Conservation (phyloP, 2,797 vertebrate genomes). For the Acropternis orthonyx region DNA sequence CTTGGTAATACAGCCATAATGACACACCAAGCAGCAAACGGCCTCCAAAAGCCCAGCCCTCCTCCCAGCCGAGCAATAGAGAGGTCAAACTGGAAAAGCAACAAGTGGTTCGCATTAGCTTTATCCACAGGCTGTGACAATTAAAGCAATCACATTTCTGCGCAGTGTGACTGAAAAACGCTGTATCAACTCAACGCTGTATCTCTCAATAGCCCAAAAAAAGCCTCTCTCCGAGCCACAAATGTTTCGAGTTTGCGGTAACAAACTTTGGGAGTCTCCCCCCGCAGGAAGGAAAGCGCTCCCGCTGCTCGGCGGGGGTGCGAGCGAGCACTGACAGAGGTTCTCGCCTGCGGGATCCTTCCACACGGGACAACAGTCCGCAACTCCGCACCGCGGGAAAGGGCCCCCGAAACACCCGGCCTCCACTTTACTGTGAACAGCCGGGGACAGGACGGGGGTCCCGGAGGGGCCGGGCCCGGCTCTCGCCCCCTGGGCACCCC, state of each 20-base stretch:
- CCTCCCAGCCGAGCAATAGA: neutral
- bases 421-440: neutral
- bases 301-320: neutral
- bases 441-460: neutral
- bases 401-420: neutral
- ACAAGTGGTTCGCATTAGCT: neutral
- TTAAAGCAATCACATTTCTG: neutral
- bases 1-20: neutral
- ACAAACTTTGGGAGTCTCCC: neutral
- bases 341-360: neutral
- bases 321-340: neutral
- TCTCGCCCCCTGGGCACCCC: neutral
- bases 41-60: neutral
- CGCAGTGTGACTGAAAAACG: neutral
- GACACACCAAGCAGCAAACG: neutral
- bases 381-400: neutral
- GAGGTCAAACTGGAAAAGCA: neutral
- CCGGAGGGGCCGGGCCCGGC: neutral
- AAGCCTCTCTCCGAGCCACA: neutral
- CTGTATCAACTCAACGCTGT: neutral
- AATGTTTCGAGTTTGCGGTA: neutral
- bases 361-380: neutral
- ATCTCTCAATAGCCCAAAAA: neutral
- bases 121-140: fast-evolving
- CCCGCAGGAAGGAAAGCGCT: neutral